Evolutionary conservation across 2,888 invertebrate genomes (phyloP), one percentile per base, ranked within the genome.

Genomic region (Brenthis ino): DNA sequence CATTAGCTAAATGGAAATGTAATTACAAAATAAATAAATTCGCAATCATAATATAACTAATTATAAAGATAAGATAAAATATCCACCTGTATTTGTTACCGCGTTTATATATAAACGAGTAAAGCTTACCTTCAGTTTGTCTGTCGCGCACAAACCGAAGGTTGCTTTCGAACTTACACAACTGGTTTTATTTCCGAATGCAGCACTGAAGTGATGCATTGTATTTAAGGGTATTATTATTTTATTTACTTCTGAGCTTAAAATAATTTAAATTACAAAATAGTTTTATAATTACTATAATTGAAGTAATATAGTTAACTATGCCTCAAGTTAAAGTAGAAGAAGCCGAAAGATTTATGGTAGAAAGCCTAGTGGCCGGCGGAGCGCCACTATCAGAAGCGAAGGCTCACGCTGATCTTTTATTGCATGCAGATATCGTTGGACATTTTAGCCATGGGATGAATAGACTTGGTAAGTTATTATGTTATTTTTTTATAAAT

Each of bases 391-490:
- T 77, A 57, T 79, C 85, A 0, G 95, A 96, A 75, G 96, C 96
- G 0, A 79, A 81, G 56, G 91, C 90, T 5, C 93, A 96, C 13
- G 95, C 95, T 0, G 94, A 95, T 57, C 91, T 96, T 67, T 87
- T 97, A 61, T 90, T 95, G 67, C 94, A 94, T 48, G 97, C 97
- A 4, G 98, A 98, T 82, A 93, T 95, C 75, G 93, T 96, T 14
- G 97, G 98, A 0, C 98, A 98, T 80, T 97, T 95, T 80, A 97
- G 97, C 77, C 98, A 98, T 85, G 98, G 98, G 6, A 93, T 98
- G 80, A 98, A 97, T 82, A 93, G 98, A 80, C 87, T 97, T 63
- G 95, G 95, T 96, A 83, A 87, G 83, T 69, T 80, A 24, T 65
- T 6, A 11, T 53, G 8, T 16, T 14, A n/a, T 5, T 11, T 16